These are phyloP conservation scores for Anastrepha obliqua DNA, from an alignment of 1,140 invertebrate genomes.

Conservation along the genomic window DNA sequence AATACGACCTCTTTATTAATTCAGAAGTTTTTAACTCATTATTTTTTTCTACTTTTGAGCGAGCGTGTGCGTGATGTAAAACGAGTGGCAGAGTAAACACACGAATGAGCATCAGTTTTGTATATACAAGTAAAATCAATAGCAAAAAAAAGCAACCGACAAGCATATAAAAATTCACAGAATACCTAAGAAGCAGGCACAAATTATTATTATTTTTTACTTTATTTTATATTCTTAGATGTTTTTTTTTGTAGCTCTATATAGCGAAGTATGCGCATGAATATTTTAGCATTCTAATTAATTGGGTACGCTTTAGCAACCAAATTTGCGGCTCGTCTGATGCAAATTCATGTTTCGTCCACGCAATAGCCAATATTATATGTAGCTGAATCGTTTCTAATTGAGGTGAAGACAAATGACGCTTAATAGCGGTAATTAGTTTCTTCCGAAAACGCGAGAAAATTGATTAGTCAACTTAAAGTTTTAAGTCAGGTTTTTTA, in stretches of 20 bases:
- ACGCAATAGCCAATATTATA: not conserved
- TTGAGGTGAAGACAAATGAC: not conserved
- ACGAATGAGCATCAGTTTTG: too few species aligned
- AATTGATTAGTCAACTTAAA: not conserved
- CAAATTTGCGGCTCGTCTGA: not conserved
- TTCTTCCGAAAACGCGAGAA: not conserved
- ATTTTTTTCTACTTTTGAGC: not conserved
- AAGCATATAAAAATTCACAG: not conserved
- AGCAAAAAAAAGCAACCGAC: too few species aligned
- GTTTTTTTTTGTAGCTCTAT: slow-evolving; percentile 5
- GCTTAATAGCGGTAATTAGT: not conserved
- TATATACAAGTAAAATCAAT: too few species aligned
- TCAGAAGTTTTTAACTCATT: not conserved
- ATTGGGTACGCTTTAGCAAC: not conserved
- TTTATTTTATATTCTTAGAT: slow-evolving; percentile 3
- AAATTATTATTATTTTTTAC: not conserved
- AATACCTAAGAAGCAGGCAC: not conserved
- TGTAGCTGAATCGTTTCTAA: not conserved
- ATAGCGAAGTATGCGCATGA: not conserved
- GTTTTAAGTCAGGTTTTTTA: not conserved
- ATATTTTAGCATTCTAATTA: slow-evolving; percentile 20
- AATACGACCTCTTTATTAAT: slow-evolving; percentile 1
- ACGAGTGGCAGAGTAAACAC: not conserved
- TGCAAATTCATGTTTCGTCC: not conserved
- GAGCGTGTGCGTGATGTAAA: not conserved